phyloP scores from a whole-genome alignment of 2,888 invertebrate species.

The Muschampia plurimacula region DNA sequence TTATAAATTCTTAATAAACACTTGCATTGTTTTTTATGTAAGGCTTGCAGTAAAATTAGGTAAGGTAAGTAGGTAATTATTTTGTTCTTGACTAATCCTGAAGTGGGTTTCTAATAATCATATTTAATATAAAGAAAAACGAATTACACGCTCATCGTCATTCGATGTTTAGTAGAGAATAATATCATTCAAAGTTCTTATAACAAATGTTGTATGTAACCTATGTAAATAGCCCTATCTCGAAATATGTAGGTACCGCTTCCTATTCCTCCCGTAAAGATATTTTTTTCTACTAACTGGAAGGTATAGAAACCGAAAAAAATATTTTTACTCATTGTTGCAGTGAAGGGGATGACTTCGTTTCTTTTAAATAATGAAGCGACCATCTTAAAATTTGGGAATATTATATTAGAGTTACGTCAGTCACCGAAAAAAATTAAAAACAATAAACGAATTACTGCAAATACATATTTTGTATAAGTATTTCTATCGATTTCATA shows the following conservation, averaged over 20 bases:
- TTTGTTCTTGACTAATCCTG: background rate
- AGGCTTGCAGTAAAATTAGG: background rate
- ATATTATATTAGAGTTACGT: too few species aligned
- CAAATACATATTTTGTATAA: too few species aligned
- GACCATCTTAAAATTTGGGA: too few species aligned
- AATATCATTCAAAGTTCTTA: background rate
- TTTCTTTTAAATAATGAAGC: too few species aligned
- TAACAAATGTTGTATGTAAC: background rate
- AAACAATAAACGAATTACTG: too few species aligned
- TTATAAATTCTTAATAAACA: conserved; percentile 9
- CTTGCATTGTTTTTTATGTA: conserved; percentile 4
- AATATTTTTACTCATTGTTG: too few species aligned
- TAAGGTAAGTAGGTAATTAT: background rate
- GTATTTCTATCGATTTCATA: background rate
- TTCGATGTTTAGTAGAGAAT: background rate
- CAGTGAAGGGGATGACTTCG: too few species aligned
- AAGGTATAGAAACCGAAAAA: background rate
- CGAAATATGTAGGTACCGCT: too few species aligned
- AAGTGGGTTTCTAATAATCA: background rate
- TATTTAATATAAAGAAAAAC: background rate
- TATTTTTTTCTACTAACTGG: background rate
- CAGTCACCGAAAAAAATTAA: too few species aligned
- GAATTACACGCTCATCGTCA: background rate
- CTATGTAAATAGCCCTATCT: too few species aligned
- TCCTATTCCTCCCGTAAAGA: too few species aligned